phyloP scores from a whole-genome alignment of 2,797 vertebrate species.

The Eupleurogrammus muticus region DNA sequence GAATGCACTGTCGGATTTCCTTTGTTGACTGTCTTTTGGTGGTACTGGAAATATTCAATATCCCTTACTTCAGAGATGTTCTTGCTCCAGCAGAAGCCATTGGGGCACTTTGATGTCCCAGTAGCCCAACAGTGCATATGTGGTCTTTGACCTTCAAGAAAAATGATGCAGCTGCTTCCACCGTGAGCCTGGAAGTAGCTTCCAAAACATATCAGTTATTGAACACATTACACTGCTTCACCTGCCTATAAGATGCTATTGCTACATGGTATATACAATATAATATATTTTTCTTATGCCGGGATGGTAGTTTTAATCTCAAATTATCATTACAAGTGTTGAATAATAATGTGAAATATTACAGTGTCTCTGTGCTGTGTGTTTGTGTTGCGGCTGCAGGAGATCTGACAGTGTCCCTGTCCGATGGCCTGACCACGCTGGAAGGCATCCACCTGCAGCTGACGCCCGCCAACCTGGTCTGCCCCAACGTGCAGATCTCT shows the following conservation, averaged over 20 bases:
- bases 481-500: constrained; percentile 97
- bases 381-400: constrained; percentile 82
- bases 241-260: neutral
- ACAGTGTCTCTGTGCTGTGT: constrained; percentile 5
- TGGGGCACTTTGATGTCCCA: neutral
- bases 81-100: constrained; percentile 1
- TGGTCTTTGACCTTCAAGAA: constrained; percentile 10
- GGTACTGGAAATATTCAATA: neutral
- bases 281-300: too few relatives aligned
- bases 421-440: constrained; percentile 93
- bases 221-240: too few relatives aligned
- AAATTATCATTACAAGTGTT: neutral
- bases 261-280: neutral
- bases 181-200: neutral
- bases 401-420: constrained; percentile 96
- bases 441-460: constrained; percentile 97
- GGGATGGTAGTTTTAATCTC: neutral
- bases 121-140: neutral
- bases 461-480: constrained; percentile 91
- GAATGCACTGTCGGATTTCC: neutral
- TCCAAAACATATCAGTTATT: neutral
- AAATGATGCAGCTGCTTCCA: neutral
- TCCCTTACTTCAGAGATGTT: neutral
- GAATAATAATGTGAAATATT: neutral
- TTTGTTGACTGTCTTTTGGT: constrained; percentile 17